A percentile compares a stretch with the other conserved stretches of the same genome.
These are phyloP conservation scores for Parnassius apollo DNA, from an alignment of 2,888 invertebrate genomes.

Conservation along the genomic window DNA sequence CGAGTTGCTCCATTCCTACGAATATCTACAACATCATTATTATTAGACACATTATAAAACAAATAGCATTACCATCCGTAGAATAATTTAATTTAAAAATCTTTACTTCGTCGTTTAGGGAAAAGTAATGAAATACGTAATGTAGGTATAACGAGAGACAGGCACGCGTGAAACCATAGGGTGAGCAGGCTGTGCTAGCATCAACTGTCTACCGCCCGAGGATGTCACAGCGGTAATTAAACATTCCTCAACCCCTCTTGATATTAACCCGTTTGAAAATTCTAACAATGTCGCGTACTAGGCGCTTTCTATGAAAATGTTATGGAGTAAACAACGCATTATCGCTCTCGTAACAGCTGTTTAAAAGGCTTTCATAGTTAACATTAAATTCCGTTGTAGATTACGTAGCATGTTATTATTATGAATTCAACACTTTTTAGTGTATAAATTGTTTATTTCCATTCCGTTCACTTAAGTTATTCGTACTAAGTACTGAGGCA, in stretches of 20 bases:
- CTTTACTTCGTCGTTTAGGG: slow-evolving; percentile 11
- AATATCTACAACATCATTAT: too few species aligned
- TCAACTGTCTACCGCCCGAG: slow-evolving; percentile 45
- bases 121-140: slow-evolving; percentile 27
- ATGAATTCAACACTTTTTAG: slow-evolving; percentile 1
- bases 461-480: slow-evolving; percentile 19
- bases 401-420: slow-evolving; percentile 5
- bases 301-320: slow-evolving; percentile 54
- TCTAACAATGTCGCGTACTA: slow-evolving; percentile 65
- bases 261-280: slow-evolving; percentile 72
- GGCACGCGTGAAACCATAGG: slow-evolving; percentile 32
- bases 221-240: slow-evolving; percentile 69
- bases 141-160: slow-evolving; percentile 28
- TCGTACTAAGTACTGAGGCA: slow-evolving; percentile 20
- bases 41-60: too few species aligned
- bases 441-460: slow-evolving; percentile 17
- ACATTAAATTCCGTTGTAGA: slow-evolving; percentile 21
- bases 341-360: slow-evolving; percentile 27
- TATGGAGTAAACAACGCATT: slow-evolving; percentile 36
- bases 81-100: slow-evolving; percentile 14
- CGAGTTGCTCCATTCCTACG: too few species aligned
- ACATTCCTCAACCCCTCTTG: slow-evolving; percentile 63
- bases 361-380: slow-evolving; percentile 32
- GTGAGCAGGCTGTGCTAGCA: slow-evolving; percentile 39
- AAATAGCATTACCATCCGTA: slow-evolving; percentile 10